These are phyloP conservation scores for Apotomis betuletana DNA, from an alignment of 2,888 invertebrate species.

Conservation along the genomic window DNA sequence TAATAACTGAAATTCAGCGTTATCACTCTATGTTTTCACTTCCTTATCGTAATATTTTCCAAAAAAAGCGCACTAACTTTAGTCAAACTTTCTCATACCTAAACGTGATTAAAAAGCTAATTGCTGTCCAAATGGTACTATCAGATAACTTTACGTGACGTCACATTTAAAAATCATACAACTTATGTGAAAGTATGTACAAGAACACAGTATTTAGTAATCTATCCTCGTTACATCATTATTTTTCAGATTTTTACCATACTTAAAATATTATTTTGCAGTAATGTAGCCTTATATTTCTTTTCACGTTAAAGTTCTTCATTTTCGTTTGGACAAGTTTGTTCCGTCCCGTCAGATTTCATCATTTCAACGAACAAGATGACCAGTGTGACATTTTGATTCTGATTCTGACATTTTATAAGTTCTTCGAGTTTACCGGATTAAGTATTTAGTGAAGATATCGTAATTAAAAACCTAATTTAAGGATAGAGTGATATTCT, in stretches of 20 bases:
- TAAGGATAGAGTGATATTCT: not conserved
- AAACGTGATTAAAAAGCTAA: not conserved
- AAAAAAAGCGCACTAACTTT: not conserved
- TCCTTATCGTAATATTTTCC: not conserved
- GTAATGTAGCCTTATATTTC: too few species aligned
- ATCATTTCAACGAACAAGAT: too few species aligned
- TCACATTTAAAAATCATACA: not conserved
- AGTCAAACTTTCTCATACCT: not conserved
- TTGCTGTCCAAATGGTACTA: not conserved
- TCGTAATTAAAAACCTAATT: not conserved
- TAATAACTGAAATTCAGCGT: constrained; percentile 1
- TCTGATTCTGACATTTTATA: not conserved
- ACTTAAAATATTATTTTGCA: too few species aligned
- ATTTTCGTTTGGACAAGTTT: too few species aligned
- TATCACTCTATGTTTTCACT: not conserved
- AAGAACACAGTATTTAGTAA: too few species aligned
- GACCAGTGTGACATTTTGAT: too few species aligned
- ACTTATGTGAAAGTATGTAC: not conserved
- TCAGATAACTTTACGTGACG: not conserved
- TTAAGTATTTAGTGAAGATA: not conserved
- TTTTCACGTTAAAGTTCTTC: too few species aligned
- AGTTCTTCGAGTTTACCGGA: not conserved
- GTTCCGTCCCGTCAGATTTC: too few species aligned
- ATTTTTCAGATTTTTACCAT: too few species aligned
- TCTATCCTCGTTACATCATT: too few species aligned